Conservation (phyloP, 2,888 invertebrate species). For the Cephus rjabovi region DNA sequence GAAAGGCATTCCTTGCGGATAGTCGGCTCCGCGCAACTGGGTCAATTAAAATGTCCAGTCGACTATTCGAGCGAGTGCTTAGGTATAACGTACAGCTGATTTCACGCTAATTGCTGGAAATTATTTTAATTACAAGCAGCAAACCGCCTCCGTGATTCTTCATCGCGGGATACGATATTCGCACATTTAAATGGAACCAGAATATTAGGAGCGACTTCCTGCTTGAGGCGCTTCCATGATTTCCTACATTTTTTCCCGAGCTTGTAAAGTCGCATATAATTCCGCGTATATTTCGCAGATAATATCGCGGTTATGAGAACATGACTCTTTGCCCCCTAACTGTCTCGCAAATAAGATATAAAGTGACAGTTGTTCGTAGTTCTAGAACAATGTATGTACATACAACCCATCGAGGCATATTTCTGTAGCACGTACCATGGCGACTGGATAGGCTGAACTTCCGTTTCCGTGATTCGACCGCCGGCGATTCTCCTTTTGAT, state of each 20-base stretch:
- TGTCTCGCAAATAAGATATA: background rate
- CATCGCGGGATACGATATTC: background rate
- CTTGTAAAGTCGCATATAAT: background rate
- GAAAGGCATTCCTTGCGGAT: background rate
- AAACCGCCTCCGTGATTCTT: slow-evolving; percentile 6
- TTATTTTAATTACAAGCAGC: slow-evolving; percentile 21
- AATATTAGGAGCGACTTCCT: background rate
- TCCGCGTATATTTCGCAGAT: background rate
- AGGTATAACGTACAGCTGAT: slow-evolving; percentile 18
- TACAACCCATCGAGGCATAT: background rate
- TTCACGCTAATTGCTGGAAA: slow-evolving; percentile 22
- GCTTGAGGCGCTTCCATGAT: background rate
- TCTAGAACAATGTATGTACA: background rate
- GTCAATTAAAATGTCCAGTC: slow-evolving; percentile 38
- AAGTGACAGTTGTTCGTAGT: background rate
- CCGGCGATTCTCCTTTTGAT: slow-evolving; percentile 2
- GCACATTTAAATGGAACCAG: background rate
- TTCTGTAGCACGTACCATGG: background rate
- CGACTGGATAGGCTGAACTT: slow-evolving; percentile 37
- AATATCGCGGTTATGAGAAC: background rate
- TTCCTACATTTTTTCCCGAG: background rate
- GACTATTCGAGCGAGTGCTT: slow-evolving; percentile 18
- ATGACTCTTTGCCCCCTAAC: background rate
- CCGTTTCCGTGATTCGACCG: slow-evolving; percentile 35
- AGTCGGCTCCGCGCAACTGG: slow-evolving; percentile 26